A percentile compares a stretch with the other conserved stretches of the same genome.
phyloP scores from a whole-genome alignment of 2,113 vertebrate genomes.

The Hystrix brachyura region DNA sequence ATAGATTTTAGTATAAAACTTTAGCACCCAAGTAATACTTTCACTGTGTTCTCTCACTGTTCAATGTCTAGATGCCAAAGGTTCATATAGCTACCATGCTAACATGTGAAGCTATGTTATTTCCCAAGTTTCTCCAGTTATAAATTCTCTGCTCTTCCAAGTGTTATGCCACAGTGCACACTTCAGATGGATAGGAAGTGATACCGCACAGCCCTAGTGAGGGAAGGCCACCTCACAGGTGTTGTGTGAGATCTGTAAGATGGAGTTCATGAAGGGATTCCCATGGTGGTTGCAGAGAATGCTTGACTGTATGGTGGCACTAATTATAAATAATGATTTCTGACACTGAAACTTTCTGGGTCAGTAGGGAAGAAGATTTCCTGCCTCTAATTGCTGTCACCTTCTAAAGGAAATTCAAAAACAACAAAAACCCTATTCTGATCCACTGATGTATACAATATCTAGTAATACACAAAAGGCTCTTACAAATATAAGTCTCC shows the following conservation, averaged over 20 bases:
- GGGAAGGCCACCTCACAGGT: slow-evolving; percentile 4
- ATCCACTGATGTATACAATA: neutral
- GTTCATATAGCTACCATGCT: neutral
- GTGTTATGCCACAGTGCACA: neutral
- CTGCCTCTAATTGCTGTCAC: slow-evolving; percentile 39
- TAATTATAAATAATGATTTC: slow-evolving; percentile 70
- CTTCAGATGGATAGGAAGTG: neutral
- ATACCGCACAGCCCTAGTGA: neutral
- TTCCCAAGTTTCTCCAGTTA: neutral
- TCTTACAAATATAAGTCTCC: neutral
- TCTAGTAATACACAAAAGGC: slow-evolving; percentile 13
- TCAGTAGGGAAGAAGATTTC: slow-evolving; percentile 44
- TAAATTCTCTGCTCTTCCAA: neutral
- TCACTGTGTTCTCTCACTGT: slow-evolving; percentile 21
- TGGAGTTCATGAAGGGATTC: neutral
- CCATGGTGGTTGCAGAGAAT: neutral
- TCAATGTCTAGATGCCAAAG: neutral
- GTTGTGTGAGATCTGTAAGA: neutral
- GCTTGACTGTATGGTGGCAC: neutral
- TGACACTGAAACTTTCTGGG: slow-evolving; percentile 42
- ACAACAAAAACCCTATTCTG: neutral
- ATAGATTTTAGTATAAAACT: neutral
- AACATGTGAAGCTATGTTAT: neutral
- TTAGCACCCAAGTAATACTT: neutral
- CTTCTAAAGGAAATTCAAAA: slow-evolving; percentile 48